Evolutionary conservation across 2,888 invertebrate species (phyloP).

Genomic region (Auanema sp.): DNA sequence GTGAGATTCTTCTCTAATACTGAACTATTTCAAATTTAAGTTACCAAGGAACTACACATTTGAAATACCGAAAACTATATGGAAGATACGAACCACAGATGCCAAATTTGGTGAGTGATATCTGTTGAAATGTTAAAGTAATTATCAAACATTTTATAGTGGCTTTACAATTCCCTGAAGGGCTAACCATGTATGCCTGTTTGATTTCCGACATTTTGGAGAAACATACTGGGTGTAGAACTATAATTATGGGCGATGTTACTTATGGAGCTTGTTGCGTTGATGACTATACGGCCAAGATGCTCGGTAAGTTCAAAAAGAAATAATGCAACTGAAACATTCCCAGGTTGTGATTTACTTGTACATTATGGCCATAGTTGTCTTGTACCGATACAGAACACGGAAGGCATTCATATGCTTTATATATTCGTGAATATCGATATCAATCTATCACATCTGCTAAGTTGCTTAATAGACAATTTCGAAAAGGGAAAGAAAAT

Average conservation of each 20-base stretch:
- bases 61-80: slow-evolving; percentile 94
- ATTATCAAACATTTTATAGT: slow-evolving; percentile 71
- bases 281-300: slow-evolving; percentile 90
- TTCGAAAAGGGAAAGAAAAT: slow-evolving; percentile 65
- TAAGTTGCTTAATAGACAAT: slow-evolving; percentile 73
- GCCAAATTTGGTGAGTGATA: slow-evolving; percentile 72
- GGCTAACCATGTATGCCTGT: slow-evolving; percentile 84
- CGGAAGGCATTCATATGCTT: slow-evolving; percentile 80
- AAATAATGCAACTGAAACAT: not conserved
- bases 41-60: slow-evolving; percentile 95
- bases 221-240: slow-evolving; percentile 71
- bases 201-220: slow-evolving; percentile 90
- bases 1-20: slow-evolving; percentile 29
- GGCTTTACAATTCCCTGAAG: slow-evolving; percentile 96
- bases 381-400: slow-evolving; percentile 66
- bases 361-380: slow-evolving; percentile 98
- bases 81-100: slow-evolving; percentile 84
- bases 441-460: slow-evolving; percentile 88
- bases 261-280: slow-evolving; percentile 99
- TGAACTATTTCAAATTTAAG: slow-evolving; percentile 50
- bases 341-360: slow-evolving; percentile 59
- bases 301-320: slow-evolving; percentile 70
- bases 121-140: not conserved
- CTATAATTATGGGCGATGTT: slow-evolving; percentile 96
- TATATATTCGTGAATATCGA: slow-evolving; percentile 98